Evolutionary conservation across 2,113 vertebrate genomes (phyloP).

Genomic region (Cryptomyrus ogoouensis): DNA sequence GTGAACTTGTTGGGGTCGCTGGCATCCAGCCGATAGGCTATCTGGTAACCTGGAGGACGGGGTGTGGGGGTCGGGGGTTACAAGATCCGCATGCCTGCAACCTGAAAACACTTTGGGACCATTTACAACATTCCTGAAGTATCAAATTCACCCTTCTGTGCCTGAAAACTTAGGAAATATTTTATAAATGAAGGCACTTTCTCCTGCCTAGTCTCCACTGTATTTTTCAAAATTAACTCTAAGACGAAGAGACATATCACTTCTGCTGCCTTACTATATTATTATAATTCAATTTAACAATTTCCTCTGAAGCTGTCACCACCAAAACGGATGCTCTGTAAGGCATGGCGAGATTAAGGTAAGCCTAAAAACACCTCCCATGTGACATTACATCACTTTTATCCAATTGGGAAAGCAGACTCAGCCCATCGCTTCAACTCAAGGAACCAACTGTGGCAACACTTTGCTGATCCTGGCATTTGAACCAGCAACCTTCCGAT

Average conservation of each 20-base stretch:
- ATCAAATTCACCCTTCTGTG: not conserved
- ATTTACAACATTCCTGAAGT: not conserved
- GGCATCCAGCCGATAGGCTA: constrained; percentile 81
- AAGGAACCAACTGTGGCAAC: not conserved
- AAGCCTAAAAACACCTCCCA: not conserved
- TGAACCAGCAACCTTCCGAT: not conserved
- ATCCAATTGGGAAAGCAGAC: not conserved
- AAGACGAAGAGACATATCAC: not conserved
- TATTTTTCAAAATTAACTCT: not conserved
- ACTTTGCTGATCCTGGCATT: not conserved
- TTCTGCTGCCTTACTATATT: not conserved
- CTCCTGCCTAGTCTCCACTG: constrained; percentile 3
- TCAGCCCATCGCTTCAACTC: not conserved
- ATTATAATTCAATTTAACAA: not conserved
- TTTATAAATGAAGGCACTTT: not conserved
- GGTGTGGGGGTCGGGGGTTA: too few species aligned
- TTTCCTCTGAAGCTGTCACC: not conserved
- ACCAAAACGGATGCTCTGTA: not conserved
- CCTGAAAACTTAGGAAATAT: not conserved
- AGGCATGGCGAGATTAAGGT: not conserved
- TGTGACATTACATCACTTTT: not conserved
- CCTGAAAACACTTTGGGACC: not conserved
- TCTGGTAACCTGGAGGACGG: constrained; percentile 76
- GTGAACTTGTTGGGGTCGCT: constrained; percentile 81
- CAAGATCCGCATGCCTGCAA: not conserved